phyloP scores from a whole-genome alignment of 2,888 invertebrate species.

The Ptilodon capucinus region DNA sequence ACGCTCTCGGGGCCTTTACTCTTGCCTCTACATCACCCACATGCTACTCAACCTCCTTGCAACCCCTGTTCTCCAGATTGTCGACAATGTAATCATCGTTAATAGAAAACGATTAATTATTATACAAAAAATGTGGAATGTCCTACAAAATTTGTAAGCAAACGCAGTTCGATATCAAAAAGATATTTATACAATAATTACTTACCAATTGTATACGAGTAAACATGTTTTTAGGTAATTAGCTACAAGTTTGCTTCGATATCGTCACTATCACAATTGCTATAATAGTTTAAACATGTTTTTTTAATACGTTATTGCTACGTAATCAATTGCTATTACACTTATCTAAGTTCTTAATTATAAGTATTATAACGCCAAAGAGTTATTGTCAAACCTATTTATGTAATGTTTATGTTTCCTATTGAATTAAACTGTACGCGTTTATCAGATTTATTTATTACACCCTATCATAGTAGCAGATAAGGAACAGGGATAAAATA shows the following conservation, averaged over 20 bases:
- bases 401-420: constrained; percentile 15
- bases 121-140: background rate
- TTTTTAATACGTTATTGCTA: too few relatives aligned
- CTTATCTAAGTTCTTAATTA: too few relatives aligned
- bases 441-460: constrained; percentile 4
- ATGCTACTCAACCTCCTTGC: constrained; percentile 53
- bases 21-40: constrained; percentile 69
- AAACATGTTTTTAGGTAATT: too few relatives aligned
- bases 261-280: too few relatives aligned
- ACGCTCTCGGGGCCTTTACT: constrained; percentile 64
- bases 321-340: too few relatives aligned
- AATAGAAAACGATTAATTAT: constrained; percentile 11
- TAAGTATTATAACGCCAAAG: too few relatives aligned
- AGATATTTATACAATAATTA: too few relatives aligned
- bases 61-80: constrained; percentile 75
- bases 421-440: constrained; percentile 30
- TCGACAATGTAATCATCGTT: constrained; percentile 71
- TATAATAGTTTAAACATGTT: too few relatives aligned
- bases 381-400: background rate
- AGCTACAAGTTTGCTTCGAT: too few relatives aligned
- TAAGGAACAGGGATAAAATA: constrained; percentile 2
- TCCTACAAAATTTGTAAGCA: too few relatives aligned
- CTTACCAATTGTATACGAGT: too few relatives aligned
- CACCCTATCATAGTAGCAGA: background rate
- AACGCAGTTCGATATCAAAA: too few relatives aligned